Conservation (phyloP, 1,140 invertebrate species). For the Drosophila nebulosa region DNA sequence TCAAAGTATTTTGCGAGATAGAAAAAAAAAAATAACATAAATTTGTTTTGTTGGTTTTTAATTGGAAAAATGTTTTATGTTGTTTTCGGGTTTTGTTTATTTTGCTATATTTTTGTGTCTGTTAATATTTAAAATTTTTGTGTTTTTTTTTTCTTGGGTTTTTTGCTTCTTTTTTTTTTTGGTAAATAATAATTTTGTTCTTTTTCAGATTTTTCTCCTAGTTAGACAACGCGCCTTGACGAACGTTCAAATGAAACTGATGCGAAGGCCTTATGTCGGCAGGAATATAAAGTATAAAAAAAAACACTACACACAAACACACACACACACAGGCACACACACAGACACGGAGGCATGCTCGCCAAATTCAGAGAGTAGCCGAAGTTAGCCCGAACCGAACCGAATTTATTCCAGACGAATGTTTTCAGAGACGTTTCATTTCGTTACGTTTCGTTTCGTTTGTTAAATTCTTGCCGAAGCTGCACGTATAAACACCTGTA, state of each 20-base stretch:
- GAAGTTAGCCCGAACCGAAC: background rate
- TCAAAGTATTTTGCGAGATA: background rate
- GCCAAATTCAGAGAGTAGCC: constrained; percentile 13
- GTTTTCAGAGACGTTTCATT: background rate
- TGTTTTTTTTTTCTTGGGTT: constrained; percentile 2
- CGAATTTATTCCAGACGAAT: background rate
- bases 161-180: background rate
- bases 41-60: background rate
- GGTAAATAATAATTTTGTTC: background rate
- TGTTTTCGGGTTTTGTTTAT: background rate
- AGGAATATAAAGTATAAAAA: constrained; percentile 58
- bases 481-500: constrained; percentile 64
- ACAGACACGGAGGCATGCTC: background rate
- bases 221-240: constrained; percentile 53
- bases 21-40: background rate
- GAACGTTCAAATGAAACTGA: constrained; percentile 67
- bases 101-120: background rate
- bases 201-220: constrained; percentile 7
- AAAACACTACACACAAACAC: background rate
- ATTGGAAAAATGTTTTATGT: background rate
- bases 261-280: constrained; percentile 37
- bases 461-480: background rate
- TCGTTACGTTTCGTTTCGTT: too few species aligned
- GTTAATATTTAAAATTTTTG: too few species aligned
- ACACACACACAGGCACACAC: background rate